A percentile compares a stretch with the other conserved stretches of the same genome.
phyloP scores from a whole-genome alignment of 1,140 invertebrate species.

The Gonatopus flavifemur region DNA sequence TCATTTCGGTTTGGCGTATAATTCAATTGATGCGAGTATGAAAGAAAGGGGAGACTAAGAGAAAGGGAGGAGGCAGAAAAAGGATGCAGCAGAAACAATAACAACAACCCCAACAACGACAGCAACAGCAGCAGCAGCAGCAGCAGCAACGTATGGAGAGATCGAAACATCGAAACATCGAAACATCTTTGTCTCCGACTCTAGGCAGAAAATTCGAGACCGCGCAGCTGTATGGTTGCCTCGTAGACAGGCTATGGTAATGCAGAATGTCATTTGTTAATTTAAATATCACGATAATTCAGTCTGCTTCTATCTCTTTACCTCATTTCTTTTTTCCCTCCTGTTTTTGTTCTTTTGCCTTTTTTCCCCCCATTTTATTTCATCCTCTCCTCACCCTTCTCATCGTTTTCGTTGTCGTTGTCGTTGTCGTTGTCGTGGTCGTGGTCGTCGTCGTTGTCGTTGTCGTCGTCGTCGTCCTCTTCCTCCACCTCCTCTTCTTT shows the following conservation, averaged over 20 bases:
- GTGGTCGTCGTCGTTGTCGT: no score
- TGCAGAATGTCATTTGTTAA: slow-evolving; percentile 52
- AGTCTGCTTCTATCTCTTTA: slow-evolving; percentile 34
- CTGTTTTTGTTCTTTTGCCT: not conserved
- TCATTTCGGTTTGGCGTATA: no score
- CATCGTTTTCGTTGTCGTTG: slow-evolving; percentile 12
- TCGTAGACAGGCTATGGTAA: slow-evolving; percentile 43
- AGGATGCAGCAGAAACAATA: no score
- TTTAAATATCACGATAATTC: slow-evolving; percentile 54
- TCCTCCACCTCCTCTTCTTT: slow-evolving; percentile 13
- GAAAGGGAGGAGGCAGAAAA: not conserved
- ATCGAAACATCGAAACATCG: slow-evolving; percentile 6
- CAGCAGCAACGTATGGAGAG: no score
- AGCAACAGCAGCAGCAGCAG: no score
- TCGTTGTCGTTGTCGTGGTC: no score
- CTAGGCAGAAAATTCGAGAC: slow-evolving; percentile 29
- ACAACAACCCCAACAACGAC: no score
- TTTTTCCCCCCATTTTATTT: slow-evolving; percentile 5
- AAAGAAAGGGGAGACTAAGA: not conserved
- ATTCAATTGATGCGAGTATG: not conserved
- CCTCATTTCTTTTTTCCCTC: not conserved
- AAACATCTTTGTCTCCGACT: slow-evolving; percentile 35
- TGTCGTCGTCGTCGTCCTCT: not conserved
- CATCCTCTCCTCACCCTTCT: no score
- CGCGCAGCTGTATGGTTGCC: slow-evolving; percentile 27